Conservation (phyloP, 2,113 vertebrate species). For the Calypte anna region DNA sequence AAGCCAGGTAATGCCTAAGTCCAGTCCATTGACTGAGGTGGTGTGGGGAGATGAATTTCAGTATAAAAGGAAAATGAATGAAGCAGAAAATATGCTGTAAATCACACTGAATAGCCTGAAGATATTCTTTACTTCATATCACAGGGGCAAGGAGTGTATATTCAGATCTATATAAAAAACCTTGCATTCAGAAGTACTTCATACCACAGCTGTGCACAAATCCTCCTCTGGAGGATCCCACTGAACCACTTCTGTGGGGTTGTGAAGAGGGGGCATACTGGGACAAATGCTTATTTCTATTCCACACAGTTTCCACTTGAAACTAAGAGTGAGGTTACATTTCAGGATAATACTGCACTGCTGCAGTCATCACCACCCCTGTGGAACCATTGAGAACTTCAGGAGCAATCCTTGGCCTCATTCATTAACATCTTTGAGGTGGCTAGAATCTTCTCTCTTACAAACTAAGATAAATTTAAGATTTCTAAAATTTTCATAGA, state of each 20-base stretch:
- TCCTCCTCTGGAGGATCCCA: neutral
- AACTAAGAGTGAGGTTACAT: neutral
- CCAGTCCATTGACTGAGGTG: neutral
- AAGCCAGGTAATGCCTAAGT: neutral
- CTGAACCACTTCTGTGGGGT: neutral
- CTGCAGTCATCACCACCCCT: neutral
- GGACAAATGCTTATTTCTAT: neutral
- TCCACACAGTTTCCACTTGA: neutral
- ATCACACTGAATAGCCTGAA: neutral
- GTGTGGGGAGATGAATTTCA: neutral
- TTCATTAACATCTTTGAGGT: neutral
- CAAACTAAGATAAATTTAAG: neutral
- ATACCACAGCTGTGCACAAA: neutral
- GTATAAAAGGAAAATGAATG: neutral
- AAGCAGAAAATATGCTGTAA: neutral
- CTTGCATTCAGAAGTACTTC: neutral
- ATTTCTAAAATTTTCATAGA: neutral
- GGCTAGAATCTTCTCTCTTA: neutral
- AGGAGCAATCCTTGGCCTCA: neutral
- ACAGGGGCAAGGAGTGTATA: neutral
- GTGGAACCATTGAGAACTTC: neutral
- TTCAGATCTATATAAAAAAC: neutral
- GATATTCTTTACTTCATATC: neutral
- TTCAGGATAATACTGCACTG: neutral
- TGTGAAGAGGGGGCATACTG: neutral